A percentile compares a stretch with the other conserved stretches of the same genome.
phyloP scores from a whole-genome alignment of 2,113 vertebrate genomes.

The Oncorhynchus nerka region DNA sequence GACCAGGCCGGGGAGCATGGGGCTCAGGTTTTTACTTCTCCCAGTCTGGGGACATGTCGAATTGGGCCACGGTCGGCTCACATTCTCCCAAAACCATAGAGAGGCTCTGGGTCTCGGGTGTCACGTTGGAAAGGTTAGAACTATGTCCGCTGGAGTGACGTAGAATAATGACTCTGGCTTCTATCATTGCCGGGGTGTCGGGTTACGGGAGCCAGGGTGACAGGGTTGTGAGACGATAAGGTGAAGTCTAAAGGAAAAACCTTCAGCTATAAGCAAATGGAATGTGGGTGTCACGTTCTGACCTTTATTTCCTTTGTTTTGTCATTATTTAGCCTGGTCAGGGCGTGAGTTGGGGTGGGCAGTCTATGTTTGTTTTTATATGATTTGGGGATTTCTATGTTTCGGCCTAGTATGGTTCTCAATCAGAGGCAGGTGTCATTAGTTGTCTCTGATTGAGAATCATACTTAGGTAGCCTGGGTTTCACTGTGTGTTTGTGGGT shows the following conservation, averaged over 20 bases:
- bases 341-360: no score
- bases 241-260: slow-evolving; percentile 28
- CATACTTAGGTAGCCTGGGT: no score
- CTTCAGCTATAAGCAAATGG: slow-evolving; percentile 20
- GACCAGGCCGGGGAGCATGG: not conserved
- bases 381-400: no score
- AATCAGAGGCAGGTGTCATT: no score
- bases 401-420: no score
- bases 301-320: no score
- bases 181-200: slow-evolving; percentile 29
- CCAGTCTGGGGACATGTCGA: not conserved
- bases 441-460: no score
- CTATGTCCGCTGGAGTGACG: not conserved
- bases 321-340: no score
- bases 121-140: not conserved
- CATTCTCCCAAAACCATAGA: not conserved
- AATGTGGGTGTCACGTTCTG: slow-evolving; percentile 9
- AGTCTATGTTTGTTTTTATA: no score
- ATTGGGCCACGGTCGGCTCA: not conserved
- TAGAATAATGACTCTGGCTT: not conserved
- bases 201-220: slow-evolving; percentile 48
- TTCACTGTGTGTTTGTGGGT: no score
- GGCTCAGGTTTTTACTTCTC: not conserved
- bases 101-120: not conserved
- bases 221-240: slow-evolving; percentile 35